Evolutionary conservation across 2,797 vertebrate species (phyloP).

Genomic region (Onychomys leucogaster): DNA sequence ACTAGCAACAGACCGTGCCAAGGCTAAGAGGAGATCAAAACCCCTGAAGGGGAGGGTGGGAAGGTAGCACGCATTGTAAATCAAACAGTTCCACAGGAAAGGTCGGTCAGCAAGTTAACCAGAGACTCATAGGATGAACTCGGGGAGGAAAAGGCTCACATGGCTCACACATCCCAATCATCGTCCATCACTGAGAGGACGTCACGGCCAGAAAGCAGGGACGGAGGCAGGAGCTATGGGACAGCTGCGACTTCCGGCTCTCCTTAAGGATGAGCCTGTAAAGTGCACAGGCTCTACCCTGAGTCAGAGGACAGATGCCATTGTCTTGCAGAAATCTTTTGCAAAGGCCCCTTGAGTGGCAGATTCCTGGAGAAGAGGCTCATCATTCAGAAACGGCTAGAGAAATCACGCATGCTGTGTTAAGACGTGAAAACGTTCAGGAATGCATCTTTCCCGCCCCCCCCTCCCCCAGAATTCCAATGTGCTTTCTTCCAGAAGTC

Average conservation of each 20-base stretch:
- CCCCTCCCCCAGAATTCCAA: not conserved
- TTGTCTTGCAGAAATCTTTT: not conserved
- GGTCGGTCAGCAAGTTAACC: not conserved
- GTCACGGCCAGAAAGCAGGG: not conserved
- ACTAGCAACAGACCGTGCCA: not conserved
- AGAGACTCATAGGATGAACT: not conserved
- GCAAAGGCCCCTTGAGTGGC: not conserved
- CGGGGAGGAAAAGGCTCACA: not conserved
- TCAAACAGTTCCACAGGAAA: not conserved
- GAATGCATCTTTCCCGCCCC: not conserved
- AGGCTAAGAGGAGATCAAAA: conserved; percentile 37
- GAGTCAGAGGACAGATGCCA: not conserved
- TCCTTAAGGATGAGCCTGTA: not conserved
- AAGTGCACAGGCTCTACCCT: not conserved
- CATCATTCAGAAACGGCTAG: not conserved
- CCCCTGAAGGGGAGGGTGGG: not conserved
- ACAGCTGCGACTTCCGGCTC: too few species aligned
- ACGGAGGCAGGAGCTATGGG: too few species aligned
- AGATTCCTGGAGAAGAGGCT: not conserved
- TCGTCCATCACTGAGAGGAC: not conserved
- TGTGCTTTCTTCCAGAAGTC: not conserved
- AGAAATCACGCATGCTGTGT: not conserved
- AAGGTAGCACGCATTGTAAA: not conserved
- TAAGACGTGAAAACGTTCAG: not conserved
- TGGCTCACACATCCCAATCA: too few species aligned